Base-by-base conservation (phyloP, 2,797 vertebrate genomes). In the Hirundo rustica region DNA sequence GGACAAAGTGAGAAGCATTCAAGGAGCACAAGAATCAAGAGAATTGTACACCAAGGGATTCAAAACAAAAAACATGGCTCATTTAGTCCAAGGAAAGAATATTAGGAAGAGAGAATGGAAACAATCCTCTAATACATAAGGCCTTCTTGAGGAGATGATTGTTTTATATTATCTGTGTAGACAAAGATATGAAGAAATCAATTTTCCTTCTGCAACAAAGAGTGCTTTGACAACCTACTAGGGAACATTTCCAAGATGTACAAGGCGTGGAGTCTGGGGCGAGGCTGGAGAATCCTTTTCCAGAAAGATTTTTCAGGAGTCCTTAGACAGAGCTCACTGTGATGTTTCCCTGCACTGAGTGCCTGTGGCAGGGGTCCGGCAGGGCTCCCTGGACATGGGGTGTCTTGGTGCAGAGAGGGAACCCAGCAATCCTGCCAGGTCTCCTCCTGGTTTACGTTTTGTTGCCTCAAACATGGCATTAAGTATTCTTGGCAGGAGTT, bases 321-420 rank as follows among this genome's bases (percentile, higher is more conserved):
- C 40, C 36, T 81, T 74, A 32, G 66, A 47, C 51, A 81, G 76
- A 79, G 12, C 13, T 78, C 3, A 2, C 44, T 2, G 2, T 44
- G 44, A 48, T 72, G 18, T 38, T 72, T 77, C 47, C 50, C 65
- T 53, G 23, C 3, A 1, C 10, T 0, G 5, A 50, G 13, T 65
- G 42, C 20, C 34, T 64, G 72, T 0, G 1, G 17, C 0, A 0
- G 25, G 44, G 54, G 38, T 74, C 68, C 0, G 0, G n/a, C 57
- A 50, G 57, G 61, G 32, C 30, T 76, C 64, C 44, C 47, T 75
- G 36, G 72, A 32, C 36, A 16, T 0, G 2, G 25, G 16, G 4
- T 77, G 45, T 68, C 44, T 40, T 26, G 25, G 25, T 17, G n/a
- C 47, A 17, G 20, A 75, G 51, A 5, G 36, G 26, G 47, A 4